Base-by-base conservation (phyloP, 2,797 vertebrate species). In the Champsocephalus esox region DNA sequence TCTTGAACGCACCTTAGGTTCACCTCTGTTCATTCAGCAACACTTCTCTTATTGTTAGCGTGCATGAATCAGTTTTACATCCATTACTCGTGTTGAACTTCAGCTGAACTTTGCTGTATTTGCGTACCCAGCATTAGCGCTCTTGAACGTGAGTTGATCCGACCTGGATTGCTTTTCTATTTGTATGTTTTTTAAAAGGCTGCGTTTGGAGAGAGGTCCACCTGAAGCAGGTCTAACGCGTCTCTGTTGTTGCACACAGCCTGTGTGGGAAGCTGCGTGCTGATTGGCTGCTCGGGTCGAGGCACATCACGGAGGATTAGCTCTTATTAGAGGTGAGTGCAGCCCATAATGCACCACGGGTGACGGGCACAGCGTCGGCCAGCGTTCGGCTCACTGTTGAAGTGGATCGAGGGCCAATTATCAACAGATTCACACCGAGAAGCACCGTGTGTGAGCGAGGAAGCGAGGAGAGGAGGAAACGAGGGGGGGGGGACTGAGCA, bases 271-370 rank as follows among this genome's bases (percentile, higher is more conserved):
- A 78, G 83, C 76, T 28, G 70, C 49, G 5, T 1, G 54, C 74
- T 66, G 75, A 84, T 76, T 66, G 21, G 0, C 34, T 59, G 38
- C 61, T 28, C 2, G 9, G 59, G 78, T 48, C 56, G 62, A 81
- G 77, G 62, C 82, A 81, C 86, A 74, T 88, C 89, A 85, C 45
- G 1, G 74, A 81, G 73, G 68, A 86, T 89, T 82, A 87, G 84
- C 72, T 82, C 81, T 83, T 77, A 86, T 89, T 84, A 82, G 74
- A 84, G 83, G 66, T 86, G 77, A 89, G 87, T 83, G 80, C 2
- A 12, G 73, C 41, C 84, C 83, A 83, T 85, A 87, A 87, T 90
- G 86, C 86, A 84, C 80, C 83, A 77, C 90, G 89, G 90, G 86
- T 86, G 81, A 73, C 79, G 0, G 76, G 61, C 69, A 43, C 75